Base-by-base conservation (phyloP, 2,797 vertebrate genomes). In the Tauraco hartlaubi region DNA sequence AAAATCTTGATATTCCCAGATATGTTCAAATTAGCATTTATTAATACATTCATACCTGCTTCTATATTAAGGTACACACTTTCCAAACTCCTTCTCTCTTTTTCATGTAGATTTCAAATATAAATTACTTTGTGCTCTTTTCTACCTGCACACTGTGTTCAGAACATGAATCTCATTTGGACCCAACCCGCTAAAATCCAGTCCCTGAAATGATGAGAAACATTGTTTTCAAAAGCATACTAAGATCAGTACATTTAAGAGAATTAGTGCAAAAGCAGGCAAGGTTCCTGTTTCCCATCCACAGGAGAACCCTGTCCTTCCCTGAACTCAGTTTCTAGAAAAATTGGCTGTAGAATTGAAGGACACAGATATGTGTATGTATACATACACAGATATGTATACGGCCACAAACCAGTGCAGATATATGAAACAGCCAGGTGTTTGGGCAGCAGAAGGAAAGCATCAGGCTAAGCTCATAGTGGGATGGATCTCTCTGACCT, bases 361-460 rank as follows among this genome's bases (percentile, higher is more conserved):
- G 37, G 28, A 41, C 33, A n/a, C 31, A 63, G 71, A 19, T 63
- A 26, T 14, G 35, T 35, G 35, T 35, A 35, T 35, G 35, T 35
- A 35, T 35, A 35, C 35, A 35, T 35, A 35, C 35, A 35, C 35
- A 35, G 31, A 29, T 7, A 39, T 41, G 87, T 73, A 33, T 29
- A 6, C 8, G 52, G 43, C 46, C 17, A 18, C 61, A 80, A 82
- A 37, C 20, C n/a, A 44, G 22, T 11, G 72, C 58, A 61, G 76
- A 44, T 12, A 1, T 31, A 94, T 66, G 81, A 78, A 96, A 55
- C 79, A 78, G 25, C 31, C 31, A 68, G 72, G 52, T 92, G 43
- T 96, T 95, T 92, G 87, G 88, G 88, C n/a, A 62, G 56, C 68
- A 67, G 52, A 68, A 91, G 52, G 59, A 91, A 90, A 43, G 39